Evolutionary conservation across 2,797 vertebrate species (phyloP).

Genomic region (Rhabdomys pumilio): DNA sequence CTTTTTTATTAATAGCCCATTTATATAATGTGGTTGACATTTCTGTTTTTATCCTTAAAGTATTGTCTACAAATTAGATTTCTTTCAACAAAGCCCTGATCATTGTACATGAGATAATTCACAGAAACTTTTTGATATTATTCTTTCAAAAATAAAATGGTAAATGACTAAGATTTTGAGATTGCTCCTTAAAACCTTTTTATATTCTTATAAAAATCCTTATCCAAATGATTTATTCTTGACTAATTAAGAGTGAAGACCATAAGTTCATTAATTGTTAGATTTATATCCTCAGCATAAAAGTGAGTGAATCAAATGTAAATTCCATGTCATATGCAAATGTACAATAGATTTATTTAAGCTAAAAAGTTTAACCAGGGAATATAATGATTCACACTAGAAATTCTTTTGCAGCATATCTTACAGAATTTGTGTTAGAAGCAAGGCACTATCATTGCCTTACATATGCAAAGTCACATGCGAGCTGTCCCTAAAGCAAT

Average conservation of each 20-base stretch:
- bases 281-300: conserved; percentile 76
- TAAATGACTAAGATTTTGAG: conserved; percentile 64
- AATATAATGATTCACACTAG: conserved; percentile 58
- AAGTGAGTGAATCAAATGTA: conserved; percentile 76
- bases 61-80: conserved; percentile 83
- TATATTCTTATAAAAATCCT: conserved; percentile 67
- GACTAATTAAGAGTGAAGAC: conserved; percentile 67
- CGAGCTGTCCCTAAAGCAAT: neutral
- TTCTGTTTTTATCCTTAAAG: conserved; percentile 86
- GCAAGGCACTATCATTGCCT: neutral
- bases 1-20: conserved; percentile 85
- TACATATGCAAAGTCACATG: neutral
- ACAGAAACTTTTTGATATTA: conserved; percentile 32
- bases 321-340: conserved; percentile 71
- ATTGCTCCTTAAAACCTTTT: conserved; percentile 65
- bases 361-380: conserved; percentile 66
- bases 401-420: conserved; percentile 57
- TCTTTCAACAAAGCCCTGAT: conserved; percentile 73
- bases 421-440: conserved; percentile 66
- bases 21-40: conserved; percentile 72
- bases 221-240: conserved; percentile 64
- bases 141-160: conserved; percentile 69
- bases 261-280: conserved; percentile 69
- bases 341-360: conserved; percentile 68
- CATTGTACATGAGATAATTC: conserved; percentile 43